Base-by-base conservation (phyloP, 2,888 invertebrate species). In the Diaprepes abbreviatus region DNA sequence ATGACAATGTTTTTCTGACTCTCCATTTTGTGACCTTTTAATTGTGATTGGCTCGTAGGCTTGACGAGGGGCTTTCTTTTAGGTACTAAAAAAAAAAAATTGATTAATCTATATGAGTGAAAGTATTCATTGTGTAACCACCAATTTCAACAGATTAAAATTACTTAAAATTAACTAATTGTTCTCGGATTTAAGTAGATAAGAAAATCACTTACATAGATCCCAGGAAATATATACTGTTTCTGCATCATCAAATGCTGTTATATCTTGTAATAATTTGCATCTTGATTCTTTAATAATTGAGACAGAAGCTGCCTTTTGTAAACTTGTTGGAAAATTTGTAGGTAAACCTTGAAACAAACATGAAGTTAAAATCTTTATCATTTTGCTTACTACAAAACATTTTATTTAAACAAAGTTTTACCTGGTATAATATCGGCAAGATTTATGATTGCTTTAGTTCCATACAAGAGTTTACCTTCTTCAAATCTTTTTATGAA, bases 401-500 rank as follows among this genome's bases (percentile, higher is more conserved):
- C n/a, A n/a, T n/a, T 16, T 21, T 14, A 28, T 14, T 43, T 54
- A 54, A 36, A 10, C 6, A 7, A 19, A 14, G 9, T 10, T 54
- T 38, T 76, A 81, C 82, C 74, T 62, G 79, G 74, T 45, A 79
- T 71, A 24, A 77, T 60, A 12, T 80, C 76, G 9, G 77, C 71
- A 38, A 82, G 73, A 74, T 78, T 82, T 17, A 79, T 66, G 14
- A 50, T 71, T 19, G 70, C 74, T 60, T 73, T 77, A 1, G 77
- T 73, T 21, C 71, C 72, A 55, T 76, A 75, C 3, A 75, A 60
- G 6, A 77, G 40, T 43, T 88, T 87, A 31, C 87, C 87, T 55
- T 85, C 85, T 77, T 90, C 89, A 70, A 92, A 90, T 63, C 86
- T 86, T 80, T 88, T 87, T 40, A 92, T 85, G 77, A 92, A 92